These are phyloP conservation scores for Tanypteryx hageni DNA, from an alignment of 2,888 invertebrate species.

Conservation along the genomic window DNA sequence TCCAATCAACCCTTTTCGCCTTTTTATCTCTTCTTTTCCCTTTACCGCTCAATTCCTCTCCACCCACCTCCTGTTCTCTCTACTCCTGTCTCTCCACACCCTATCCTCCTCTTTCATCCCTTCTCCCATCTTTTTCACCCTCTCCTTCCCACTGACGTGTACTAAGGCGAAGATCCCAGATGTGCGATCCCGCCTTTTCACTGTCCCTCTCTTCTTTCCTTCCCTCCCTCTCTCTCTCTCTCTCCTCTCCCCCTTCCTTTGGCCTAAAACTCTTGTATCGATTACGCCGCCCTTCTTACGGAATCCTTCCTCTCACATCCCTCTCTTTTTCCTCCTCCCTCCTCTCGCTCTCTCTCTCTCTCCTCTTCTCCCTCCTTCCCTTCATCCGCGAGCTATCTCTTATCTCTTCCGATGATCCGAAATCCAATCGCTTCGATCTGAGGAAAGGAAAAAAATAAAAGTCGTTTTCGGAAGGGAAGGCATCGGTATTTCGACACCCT, in stretches of 20 bases:
- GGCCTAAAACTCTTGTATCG: conserved; percentile 62
- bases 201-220: conserved; percentile 3
- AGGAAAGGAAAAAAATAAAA: conserved; percentile 36
- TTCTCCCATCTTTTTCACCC: not conserved
- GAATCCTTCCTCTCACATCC: not conserved
- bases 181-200: conserved; percentile 54
- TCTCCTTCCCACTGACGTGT: conserved; percentile 7
- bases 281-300: conserved; percentile 43
- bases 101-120: not conserved
- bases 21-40: conserved; percentile 47
- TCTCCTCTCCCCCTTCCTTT: not conserved
- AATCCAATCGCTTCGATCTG: conserved; percentile 58
- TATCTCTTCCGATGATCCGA: conserved; percentile 60
- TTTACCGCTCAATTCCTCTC: not conserved
- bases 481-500: conserved; percentile 61
- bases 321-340: not conserved
- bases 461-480: not conserved
- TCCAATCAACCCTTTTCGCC: conserved; percentile 37
- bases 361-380: not conserved
- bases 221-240: not conserved
- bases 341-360: not conserved
- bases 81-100: not conserved
- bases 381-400: not conserved
- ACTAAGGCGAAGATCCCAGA: conserved; percentile 48
- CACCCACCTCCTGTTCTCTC: not conserved